Evolutionary conservation across 2,888 invertebrate species (phyloP).

Genomic region (Bedellia somnulentella): DNA sequence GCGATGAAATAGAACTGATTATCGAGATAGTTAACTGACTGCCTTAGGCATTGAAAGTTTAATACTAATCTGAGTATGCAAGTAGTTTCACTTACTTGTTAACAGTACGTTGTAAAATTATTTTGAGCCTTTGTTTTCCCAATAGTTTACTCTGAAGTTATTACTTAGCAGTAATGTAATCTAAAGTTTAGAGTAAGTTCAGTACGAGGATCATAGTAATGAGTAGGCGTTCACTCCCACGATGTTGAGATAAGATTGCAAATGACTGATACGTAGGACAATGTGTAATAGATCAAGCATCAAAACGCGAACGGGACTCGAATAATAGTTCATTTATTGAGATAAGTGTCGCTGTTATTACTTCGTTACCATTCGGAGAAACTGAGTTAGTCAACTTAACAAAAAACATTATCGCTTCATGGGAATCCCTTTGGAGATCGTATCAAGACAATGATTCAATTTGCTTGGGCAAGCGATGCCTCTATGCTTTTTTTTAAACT

Average conservation of each 20-base stretch:
- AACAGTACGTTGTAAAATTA: no score
- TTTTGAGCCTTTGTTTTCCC: no score
- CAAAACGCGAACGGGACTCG: slow-evolving; percentile 26
- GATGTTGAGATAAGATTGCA: slow-evolving; percentile 50
- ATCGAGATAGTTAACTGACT: slow-evolving; percentile 3
- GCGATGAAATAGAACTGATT: slow-evolving; percentile 4
- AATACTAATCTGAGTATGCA: background rate
- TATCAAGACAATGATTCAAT: background rate
- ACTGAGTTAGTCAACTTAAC: slow-evolving; percentile 19
- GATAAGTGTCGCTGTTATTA: slow-evolving; percentile 39
- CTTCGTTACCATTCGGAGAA: slow-evolving; percentile 22
- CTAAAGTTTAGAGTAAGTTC: no score
- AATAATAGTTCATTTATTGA: slow-evolving; percentile 49
- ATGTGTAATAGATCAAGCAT: slow-evolving; percentile 47
- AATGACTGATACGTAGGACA: slow-evolving; percentile 51
- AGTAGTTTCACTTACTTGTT: background rate
- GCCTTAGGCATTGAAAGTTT: slow-evolving; percentile 3
- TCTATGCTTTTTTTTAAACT: no score
- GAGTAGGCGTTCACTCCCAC: slow-evolving; percentile 24
- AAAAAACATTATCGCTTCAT: slow-evolving; percentile 12
- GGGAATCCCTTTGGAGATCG: slow-evolving; percentile 1
- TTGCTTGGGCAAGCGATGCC: background rate
- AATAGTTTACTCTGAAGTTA: no score
- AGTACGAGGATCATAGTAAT: background rate
- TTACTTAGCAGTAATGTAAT: no score